Base-by-base conservation (phyloP, 2,113 vertebrate species). In the Aphyosemion australe region DNA sequence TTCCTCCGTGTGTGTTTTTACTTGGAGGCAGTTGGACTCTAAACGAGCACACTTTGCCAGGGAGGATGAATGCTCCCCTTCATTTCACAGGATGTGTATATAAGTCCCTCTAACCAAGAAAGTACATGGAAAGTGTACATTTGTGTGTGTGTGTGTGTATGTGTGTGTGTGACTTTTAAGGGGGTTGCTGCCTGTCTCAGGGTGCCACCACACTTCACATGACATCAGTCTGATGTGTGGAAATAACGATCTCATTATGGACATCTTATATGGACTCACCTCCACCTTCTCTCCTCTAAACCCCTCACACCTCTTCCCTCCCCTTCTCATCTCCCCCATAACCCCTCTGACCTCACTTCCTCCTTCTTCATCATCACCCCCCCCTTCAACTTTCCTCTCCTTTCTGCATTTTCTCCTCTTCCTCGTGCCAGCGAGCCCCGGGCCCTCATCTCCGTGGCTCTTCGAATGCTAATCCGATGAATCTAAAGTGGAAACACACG, bases 191-290 rank as follows among this genome's bases (percentile, higher is more conserved):
- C 65, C 65, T 64, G 62, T 83, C 80, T 85, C 72, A 37, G 58
- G 77, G 76, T 79, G 65, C 80, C 85, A 89, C 76, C 84, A 74
- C 84, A 85, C 83, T 80, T 88, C 87, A 89, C 84, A 90, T 91
- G 89, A 90, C 88, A 90, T 92, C 89, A 87, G 91, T 92, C 85
- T 90, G 74, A 90, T 57, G 72, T 63, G 79, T 76, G 90, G 91
- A 93, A 92, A 91, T 84, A 85, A 83, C 91, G 91, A 93, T 91
- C 86, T 92, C 92, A 89, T 90, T 91, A 91, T 79, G 87, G 89
- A 82, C 87, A 84, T 90, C 85, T 86, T 6, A 12, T 42, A 12
- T 12, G 10, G 41, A 42, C 41, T 42, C 41, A 42, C 41, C 41
- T 49, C 52, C 55, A 77, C 66, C 18, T 15, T 61, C 63, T 83